These are phyloP conservation scores for Malurus leucopterus DNA, from an alignment of 2,797 vertebrate species.

Conservation along the genomic window DNA sequence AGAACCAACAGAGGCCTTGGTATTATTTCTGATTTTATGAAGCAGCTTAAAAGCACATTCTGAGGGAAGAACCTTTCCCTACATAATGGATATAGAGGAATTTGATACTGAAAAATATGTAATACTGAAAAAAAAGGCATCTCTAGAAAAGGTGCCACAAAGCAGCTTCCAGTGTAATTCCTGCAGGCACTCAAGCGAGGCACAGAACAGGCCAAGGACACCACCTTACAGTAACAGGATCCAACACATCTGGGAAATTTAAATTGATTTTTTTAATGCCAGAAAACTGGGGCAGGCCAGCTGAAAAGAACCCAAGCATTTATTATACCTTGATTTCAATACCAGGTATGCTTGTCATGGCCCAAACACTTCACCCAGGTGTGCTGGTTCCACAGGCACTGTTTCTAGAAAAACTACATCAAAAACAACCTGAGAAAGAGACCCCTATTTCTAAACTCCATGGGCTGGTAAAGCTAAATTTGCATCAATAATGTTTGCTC, in stretches of 20 bases:
- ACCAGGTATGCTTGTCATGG: neutral
- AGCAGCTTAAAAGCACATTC: neutral
- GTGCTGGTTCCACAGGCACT: neutral
- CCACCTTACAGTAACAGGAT: neutral
- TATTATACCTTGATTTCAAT: neutral
- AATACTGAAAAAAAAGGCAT: neutral
- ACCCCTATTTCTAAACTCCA: neutral
- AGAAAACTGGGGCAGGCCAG: neutral
- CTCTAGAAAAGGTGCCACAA: neutral
- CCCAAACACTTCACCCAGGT: neutral
- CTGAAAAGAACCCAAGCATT: neutral
- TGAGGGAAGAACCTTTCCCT: neutral
- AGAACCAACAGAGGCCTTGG: neutral
- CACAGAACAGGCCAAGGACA: neutral
- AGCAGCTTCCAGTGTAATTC: neutral
- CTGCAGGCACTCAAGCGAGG: neutral
- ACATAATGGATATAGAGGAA: neutral
- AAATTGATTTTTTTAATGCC: neutral
- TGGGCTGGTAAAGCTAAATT: neutral
- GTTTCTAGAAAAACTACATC: neutral
- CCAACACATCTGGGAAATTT: neutral
- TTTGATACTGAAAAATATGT: neutral
- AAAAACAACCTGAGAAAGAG: neutral
- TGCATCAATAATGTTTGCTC: neutral
- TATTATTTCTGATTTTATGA: neutral